Conservation (phyloP, 2,113 vertebrate species). For the Psophia crepitans region DNA sequence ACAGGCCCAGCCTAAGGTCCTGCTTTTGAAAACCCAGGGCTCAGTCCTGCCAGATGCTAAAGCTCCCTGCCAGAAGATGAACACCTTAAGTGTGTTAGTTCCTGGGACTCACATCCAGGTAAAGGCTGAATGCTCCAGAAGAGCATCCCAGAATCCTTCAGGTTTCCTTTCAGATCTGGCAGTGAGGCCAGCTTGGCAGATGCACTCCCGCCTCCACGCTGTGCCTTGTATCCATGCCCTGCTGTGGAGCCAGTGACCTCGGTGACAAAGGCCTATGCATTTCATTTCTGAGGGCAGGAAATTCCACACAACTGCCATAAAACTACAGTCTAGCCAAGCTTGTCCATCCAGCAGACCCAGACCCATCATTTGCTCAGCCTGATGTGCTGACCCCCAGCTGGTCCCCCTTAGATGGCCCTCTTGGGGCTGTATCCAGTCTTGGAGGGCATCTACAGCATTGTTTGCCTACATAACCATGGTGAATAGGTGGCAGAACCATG, state of each 20-base stretch:
- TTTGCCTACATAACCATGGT: not conserved
- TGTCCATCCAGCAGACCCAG: not conserved
- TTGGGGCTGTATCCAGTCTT: not conserved
- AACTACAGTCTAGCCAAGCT: not conserved
- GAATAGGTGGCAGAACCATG: not conserved
- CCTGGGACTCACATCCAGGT: not conserved
- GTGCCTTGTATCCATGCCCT: not conserved
- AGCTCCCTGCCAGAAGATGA: not conserved
- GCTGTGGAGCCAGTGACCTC: not conserved
- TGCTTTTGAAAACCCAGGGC: not conserved
- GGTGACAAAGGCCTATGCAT: not conserved
- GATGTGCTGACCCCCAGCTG: not conserved
- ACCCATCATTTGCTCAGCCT: not conserved
- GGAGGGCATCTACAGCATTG: not conserved
- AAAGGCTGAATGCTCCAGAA: not conserved
- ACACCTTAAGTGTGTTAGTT: not conserved
- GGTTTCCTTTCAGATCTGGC: not conserved
- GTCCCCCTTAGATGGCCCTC: not conserved
- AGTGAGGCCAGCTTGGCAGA: not conserved
- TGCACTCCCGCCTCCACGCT: not conserved
- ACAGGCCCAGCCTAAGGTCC: not conserved
- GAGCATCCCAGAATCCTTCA: not conserved
- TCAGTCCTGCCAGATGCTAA: not conserved
- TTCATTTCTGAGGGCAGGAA: not conserved
- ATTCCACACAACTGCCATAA: not conserved